Evolutionary conservation across 2,888 invertebrate species (phyloP), one percentile per base, ranked within the genome.

Genomic region (Acrocyrtus sp.): DNA sequence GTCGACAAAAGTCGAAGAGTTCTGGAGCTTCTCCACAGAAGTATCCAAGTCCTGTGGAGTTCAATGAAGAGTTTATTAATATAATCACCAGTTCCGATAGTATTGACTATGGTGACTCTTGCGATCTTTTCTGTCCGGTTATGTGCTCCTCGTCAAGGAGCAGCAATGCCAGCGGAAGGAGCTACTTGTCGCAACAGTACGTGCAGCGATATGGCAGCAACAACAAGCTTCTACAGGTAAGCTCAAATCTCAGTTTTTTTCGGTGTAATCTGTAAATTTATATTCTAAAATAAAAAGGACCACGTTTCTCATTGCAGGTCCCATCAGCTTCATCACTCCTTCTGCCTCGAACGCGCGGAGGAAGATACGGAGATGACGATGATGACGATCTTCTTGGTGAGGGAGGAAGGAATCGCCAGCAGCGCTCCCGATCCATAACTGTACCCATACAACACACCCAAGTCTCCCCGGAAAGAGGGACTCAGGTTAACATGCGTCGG

Each of bases 21-120:
- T 72, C 72, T 10, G 75, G 75, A 61, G 75, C 75, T 27, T 72
- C 72, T 15, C 75, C 75, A 8, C 75, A 75, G 24, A 70, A 65
- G 45, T 68, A 68, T 26, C 69, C 69, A 1, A 58, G 62, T 43
- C 65, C 60, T 22, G 72, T 22, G 34, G 72, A 66, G 27, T 69
- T 74, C 29, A 57, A 63, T 34, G 69, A 74, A 12, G 74, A 74
- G 26, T 74, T 74, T 50, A 74, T 74, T 12, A 74, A 74, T 56
- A 61, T 74, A 17, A 70, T 74, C 21, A 69, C 74, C 3, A 65
- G 63, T 47, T 48, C 63, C 26, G 74, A 74, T 27, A 69, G 68
- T 19, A 69, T 74, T 22, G 60, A 74, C 17, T 65, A 69, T 57
- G 62, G 62, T 12, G 63, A 69, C 26, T 56, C 54, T 8, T 56